These are phyloP conservation scores for Hexactinellida sp. DNA, from an alignment of 37 sponge, comb jelly and placozoan genomes.

Conservation along the genomic window DNA sequence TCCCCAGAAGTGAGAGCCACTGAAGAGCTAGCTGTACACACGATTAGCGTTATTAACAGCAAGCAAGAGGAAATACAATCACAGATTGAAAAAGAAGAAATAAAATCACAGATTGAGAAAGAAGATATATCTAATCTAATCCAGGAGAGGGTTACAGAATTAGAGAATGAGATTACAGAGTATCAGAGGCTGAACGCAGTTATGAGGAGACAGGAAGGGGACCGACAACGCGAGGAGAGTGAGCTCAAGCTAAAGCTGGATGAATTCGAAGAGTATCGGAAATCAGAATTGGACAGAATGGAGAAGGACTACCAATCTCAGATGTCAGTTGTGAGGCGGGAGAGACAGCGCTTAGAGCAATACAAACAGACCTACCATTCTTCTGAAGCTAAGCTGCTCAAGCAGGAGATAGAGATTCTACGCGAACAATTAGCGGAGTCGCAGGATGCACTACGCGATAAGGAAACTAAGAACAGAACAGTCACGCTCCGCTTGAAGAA, in stretches of 20 bases:
- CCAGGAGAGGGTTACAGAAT: not conserved
- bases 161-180: not conserved
- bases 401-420: not conserved
- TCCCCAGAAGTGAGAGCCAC: too few relatives aligned
- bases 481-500: not conserved
- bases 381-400: not conserved
- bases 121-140: not conserved
- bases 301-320: not conserved
- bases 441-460: not conserved
- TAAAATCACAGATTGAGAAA: not conserved
- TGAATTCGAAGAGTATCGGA: not conserved
- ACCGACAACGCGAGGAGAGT: not conserved
- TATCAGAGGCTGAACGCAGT: not conserved
- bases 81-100: not conserved
- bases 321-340: not conserved
- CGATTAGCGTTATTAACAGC: too few relatives aligned
- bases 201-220: not conserved
- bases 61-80: not conserved
- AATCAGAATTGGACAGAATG: not conserved
- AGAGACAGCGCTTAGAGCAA: not conserved
- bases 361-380: not conserved
- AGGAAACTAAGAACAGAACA: not conserved
- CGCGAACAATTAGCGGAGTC: not conserved
- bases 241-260: not conserved
- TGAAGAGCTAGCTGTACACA: not conserved